Conservation (phyloP, 1,140 invertebrate genomes). For the Drosophila pruinosa region DNA sequence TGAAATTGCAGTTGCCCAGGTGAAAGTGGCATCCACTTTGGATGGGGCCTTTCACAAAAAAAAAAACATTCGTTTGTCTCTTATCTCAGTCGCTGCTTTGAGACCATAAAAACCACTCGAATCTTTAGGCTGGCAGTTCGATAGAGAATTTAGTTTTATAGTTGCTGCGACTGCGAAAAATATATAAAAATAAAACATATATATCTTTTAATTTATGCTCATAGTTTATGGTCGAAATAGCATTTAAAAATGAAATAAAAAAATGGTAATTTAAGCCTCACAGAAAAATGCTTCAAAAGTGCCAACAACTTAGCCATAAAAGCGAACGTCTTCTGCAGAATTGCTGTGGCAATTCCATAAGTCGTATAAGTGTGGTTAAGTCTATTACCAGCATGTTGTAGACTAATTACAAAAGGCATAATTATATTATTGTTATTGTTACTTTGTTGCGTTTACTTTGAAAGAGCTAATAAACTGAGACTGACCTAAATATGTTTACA, state of each 20-base stretch:
- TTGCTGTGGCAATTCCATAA: neutral
- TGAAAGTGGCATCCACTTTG: slow-evolving; percentile 46
- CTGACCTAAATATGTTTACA: no score
- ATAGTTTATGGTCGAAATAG: slow-evolving; percentile 8
- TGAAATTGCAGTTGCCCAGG: slow-evolving; percentile 16
- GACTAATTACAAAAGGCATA: no score
- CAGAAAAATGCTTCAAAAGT: neutral
- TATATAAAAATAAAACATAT: slow-evolving; percentile 1
- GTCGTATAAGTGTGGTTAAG: no score
- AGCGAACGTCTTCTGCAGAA: no score
- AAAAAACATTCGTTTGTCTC: neutral
- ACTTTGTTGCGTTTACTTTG: no score
- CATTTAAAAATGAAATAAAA: neutral
- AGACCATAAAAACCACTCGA: neutral
- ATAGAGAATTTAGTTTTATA: slow-evolving; percentile 6
- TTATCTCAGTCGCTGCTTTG: neutral
- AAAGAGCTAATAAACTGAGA: no score
- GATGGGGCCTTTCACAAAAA: slow-evolving; percentile 25
- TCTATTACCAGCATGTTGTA: neutral
- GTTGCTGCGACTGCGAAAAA: neutral
- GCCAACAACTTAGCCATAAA: no score
- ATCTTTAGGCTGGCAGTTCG: neutral
- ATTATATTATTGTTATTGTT: no score
- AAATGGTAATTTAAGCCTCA: neutral
- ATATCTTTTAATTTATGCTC: neutral